Percentiles rank a stretch among this genome's conserved stretches.
Conservation (phyloP, 2,888 invertebrate species). For the Kuschelorhynchus macadamiae region DNA sequence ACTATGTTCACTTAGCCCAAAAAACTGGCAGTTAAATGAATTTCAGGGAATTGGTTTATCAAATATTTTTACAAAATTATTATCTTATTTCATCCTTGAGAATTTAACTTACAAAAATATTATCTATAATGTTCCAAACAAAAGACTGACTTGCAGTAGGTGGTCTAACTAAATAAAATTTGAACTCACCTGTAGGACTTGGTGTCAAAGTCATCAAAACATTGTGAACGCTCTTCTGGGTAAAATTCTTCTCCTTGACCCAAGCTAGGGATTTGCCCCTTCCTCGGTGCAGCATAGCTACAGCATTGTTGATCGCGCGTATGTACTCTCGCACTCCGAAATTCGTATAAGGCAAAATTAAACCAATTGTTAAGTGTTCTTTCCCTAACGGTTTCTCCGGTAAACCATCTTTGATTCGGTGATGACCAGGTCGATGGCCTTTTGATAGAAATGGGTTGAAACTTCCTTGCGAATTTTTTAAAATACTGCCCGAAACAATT, state of each 20-base stretch:
- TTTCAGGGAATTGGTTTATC: too few relatives aligned
- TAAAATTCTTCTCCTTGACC: conserved; percentile 76
- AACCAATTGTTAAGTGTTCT: conserved; percentile 71
- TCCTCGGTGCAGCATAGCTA: conserved; percentile 73
- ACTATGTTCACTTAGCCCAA: too few relatives aligned
- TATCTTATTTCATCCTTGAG: too few relatives aligned
- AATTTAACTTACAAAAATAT: too few relatives aligned
- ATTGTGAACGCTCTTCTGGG: conserved; percentile 74
- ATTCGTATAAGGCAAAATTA: conserved; percentile 75
- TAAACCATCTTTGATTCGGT: conserved; percentile 28
- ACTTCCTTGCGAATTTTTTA: conserved; percentile 19
- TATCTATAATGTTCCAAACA: too few relatives aligned
- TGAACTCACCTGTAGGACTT: conserved; percentile 79
- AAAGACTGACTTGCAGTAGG: too few relatives aligned
- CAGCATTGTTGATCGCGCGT: conserved; percentile 76
- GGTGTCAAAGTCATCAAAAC: conserved; percentile 81
- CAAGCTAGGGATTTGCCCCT: conserved; percentile 74
- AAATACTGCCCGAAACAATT: background rate
- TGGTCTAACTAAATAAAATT: too few relatives aligned
- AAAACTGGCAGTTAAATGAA: too few relatives aligned
- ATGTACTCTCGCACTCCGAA: conserved; percentile 79
- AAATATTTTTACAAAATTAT: too few relatives aligned
- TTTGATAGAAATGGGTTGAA: conserved; percentile 57
- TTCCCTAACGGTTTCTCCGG: conserved; percentile 36
- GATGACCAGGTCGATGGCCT: conserved; percentile 43